Percentiles rank a stretch among this genome's conserved stretches.
These are phyloP conservation scores for Clarias laeviceps DNA, from an alignment of 2,797 vertebrate genomes.

Conservation along the genomic window DNA sequence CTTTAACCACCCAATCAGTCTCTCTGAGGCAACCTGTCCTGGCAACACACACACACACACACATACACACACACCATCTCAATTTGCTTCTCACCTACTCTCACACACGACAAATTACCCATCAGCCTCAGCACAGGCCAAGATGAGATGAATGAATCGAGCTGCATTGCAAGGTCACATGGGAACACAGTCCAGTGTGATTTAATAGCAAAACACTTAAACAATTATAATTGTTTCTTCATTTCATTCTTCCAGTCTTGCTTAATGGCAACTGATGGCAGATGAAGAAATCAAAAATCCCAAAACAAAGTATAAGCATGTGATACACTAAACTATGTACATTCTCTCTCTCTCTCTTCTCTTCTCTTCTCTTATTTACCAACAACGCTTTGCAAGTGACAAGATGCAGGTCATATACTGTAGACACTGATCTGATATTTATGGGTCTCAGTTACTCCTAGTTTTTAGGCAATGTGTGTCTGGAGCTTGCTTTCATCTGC, in stretches of 20 bases:
- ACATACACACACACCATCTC: slow-evolving; percentile 20
- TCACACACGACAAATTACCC: slow-evolving; percentile 38
- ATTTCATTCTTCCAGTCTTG: background rate
- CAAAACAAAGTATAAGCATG: background rate
- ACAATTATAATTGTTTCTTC: background rate
- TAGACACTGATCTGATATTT: background rate
- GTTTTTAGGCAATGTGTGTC: background rate
- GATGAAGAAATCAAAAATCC: background rate
- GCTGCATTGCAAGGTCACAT: background rate
- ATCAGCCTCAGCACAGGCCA: background rate
- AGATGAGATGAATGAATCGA: slow-evolving; percentile 19
- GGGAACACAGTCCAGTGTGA: background rate
- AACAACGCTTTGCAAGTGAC: background rate
- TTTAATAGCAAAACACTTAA: background rate
- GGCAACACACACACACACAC: slow-evolving; percentile 31
- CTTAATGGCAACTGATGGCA: background rate
- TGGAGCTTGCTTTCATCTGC: background rate
- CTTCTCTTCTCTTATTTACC: background rate
- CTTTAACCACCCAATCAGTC: slow-evolving; percentile 67
- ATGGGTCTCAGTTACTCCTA: background rate
- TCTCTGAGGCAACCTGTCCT: slow-evolving; percentile 13
- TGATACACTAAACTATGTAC: background rate
- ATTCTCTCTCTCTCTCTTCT: background rate
- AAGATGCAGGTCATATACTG: background rate
- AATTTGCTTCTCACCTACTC: slow-evolving; percentile 21